Evolutionary conservation across 2,888 invertebrate species (phyloP), one percentile per base, ranked within the genome.

Genomic region (Pollenia labialis): DNA sequence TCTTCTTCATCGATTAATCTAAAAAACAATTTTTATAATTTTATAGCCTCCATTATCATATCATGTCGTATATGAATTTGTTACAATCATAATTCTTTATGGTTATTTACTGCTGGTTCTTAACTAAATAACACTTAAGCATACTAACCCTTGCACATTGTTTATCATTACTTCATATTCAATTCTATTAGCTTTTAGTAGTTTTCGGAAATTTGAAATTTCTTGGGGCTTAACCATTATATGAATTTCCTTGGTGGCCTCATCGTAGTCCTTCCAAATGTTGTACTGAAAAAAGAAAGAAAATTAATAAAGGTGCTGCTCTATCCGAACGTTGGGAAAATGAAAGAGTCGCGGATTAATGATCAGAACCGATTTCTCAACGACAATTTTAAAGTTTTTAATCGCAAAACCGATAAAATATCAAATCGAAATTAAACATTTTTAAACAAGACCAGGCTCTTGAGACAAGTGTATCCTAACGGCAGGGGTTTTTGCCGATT

Each of bases 211-310:
- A 0, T 94, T 92, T 0, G 74, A 72, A 48, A 94, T 90, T 50
- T 94, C 92, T 9, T 93, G 92, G 0, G 96, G 96, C 12, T 94
- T 92, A 0, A 96, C 95, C 95, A 96, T 95, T 2, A 96, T 92
- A 68, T 95, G 90, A 18, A 92, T 94, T 9, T 94, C 93, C 72
- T 90, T 89, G 1, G 92, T 92, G 76, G 92, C 92, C 4, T 93
- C 92, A 42, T 92, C 88, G 23, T 91, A 91, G 3, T 91, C 90
- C 85, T 91, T 92, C 92, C 92, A 92, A 23, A 92, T 85, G 16
- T 91, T 90, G 60, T 90, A 91, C 92, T 92, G 42, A 44, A 68
- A 12, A 46, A 52, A 0, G 7, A 12, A 18, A 40, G 18, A 18
- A 48, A 48, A n/a, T n/a, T 8, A 48, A 16, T 42, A 42, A 16